Conservation (phyloP, 2,888 invertebrate genomes). For the Zygogramma bicolorata region DNA sequence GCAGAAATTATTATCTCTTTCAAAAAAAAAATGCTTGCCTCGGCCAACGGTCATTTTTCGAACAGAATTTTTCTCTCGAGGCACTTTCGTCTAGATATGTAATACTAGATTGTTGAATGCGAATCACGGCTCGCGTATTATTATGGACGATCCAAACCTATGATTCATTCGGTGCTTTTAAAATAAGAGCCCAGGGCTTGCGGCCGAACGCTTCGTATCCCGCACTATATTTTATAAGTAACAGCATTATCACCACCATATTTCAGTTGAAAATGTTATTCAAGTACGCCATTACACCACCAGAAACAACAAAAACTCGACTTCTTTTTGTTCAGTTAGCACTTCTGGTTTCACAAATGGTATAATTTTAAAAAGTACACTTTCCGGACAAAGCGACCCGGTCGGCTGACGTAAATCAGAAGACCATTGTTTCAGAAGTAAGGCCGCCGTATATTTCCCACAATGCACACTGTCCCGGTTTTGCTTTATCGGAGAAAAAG, state of each 20-base stretch:
- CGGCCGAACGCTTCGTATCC: background rate
- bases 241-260: constrained; percentile 26
- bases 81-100: no score
- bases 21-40: no score
- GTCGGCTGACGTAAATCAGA: constrained; percentile 57
- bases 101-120: no score
- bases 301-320: constrained; percentile 41
- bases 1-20: no score
- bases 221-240: constrained; percentile 3
- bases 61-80: no score
- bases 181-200: background rate
- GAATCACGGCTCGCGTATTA: no score
- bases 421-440: constrained; percentile 54
- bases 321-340: constrained; percentile 55
- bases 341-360: constrained; percentile 59
- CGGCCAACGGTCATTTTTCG: no score
- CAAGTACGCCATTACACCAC: constrained; percentile 45
- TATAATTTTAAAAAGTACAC: constrained; percentile 60
- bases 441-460: constrained; percentile 48
- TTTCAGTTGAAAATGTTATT: constrained; percentile 45
- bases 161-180: background rate
- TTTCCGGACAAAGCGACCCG: constrained; percentile 50
- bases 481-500: constrained; percentile 35
- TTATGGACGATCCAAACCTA: background rate
- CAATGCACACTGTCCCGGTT: constrained; percentile 41